A percentile compares a stretch with the other conserved stretches of the same genome.
These are phyloP conservation scores for Elephantulus edwardii DNA, from an alignment of 2,113 vertebrate genomes.

Conservation along the genomic window DNA sequence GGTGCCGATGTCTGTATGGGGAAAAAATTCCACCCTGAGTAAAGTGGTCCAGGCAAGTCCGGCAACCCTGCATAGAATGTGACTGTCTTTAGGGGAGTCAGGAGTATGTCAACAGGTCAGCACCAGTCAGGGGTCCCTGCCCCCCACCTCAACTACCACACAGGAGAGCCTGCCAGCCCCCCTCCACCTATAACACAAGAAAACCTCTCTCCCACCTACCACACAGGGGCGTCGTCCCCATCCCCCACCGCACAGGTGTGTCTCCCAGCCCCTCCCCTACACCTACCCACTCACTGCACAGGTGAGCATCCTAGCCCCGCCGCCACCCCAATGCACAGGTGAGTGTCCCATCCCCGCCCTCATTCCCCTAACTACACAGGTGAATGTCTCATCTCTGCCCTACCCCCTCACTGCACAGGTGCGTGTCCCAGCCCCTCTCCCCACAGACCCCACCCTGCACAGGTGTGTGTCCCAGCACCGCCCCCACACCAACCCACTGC, in stretches of 20 bases:
- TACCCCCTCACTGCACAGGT: background rate
- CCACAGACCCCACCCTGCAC: background rate
- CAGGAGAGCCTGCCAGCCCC: too few species aligned
- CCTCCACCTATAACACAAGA: too few species aligned
- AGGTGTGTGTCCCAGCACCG: background rate
- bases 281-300: background rate
- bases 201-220: too few species aligned
- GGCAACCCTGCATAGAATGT: fast-evolving
- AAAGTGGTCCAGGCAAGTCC: background rate
- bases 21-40: fast-evolving
- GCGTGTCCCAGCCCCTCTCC: background rate
- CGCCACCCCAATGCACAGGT: background rate
- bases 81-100: fast-evolving
- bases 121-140: background rate
- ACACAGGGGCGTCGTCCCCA: too few species aligned
- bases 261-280: background rate
- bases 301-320: background rate
- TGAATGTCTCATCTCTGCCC: too few species aligned
- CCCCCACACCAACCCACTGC: background rate
- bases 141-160: too few species aligned
- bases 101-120: fast-evolving
- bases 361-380: background rate
- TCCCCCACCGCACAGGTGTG: too few species aligned
- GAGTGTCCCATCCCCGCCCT: too few species aligned
- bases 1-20: fast-evolving